Evolutionary conservation across 2,797 vertebrate species (phyloP), one percentile per base, ranked within the genome.

Genomic region (Sebastiscus albofasciatus): DNA sequence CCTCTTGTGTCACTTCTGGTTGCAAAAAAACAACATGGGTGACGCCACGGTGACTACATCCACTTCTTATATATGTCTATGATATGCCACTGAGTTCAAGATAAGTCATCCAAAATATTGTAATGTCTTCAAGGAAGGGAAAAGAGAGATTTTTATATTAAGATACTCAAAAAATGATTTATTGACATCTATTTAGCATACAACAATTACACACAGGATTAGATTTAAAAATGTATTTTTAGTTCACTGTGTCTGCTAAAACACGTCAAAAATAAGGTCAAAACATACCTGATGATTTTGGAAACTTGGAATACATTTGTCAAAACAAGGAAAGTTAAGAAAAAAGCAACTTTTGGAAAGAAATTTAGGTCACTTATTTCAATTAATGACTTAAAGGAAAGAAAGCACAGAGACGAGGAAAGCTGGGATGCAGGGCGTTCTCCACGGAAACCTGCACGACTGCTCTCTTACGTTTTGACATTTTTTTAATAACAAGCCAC

Each of bases 401-500:
- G n/a, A 20, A 49, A 72, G 12, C 29, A 18, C n/a, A 54, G 36
- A 62, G 49, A 55, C 0, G 12, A 56, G 27, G 8, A 42, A 68
- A 79, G 49, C 36, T 58, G 39, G 64, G 52, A 49, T 33, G 20
- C 27, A 22, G 4, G 49, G 18, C 52, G 36, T 75, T 72, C 52
- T 61, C 42, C 65, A 62, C 66, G 73, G 76, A 86, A 69, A 72
- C n/a, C 24, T 36, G 26, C 60, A 26, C 3, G 27, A 29, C n/a
- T 52, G 59, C 62, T 73, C 46, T n/a, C 12, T 22, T 14, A 36
- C 7, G 7, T 72, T 74, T 79, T 4, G 39, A 29, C 16, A 66
- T 64, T 81, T 82, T 68, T 62, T 71, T 62, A 82, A 76, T 73
- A 83, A 75, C 52, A 4, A 56, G 46, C 14, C 42, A 16, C 76